Conservation (phyloP, 2,113 vertebrate species). For the Chaetura pelagica region DNA sequence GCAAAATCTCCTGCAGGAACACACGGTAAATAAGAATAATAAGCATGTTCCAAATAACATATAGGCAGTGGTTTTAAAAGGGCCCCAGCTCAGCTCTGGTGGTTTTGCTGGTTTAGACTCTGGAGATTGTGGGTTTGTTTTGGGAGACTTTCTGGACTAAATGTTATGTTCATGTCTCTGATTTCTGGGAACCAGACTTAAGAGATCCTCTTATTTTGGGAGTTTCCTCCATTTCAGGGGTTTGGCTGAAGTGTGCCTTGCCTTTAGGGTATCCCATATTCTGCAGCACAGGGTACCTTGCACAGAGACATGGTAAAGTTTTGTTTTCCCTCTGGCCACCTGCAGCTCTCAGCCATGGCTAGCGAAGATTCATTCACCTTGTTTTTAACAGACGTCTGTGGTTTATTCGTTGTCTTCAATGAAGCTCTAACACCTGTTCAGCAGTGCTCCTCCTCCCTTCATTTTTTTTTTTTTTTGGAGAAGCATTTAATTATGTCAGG, state of each 20-base stretch:
- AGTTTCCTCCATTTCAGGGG: not conserved
- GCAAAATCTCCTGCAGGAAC: conserved; percentile 28
- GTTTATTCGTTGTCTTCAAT: not conserved
- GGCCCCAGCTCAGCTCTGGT: not conserved
- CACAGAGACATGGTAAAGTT: not conserved
- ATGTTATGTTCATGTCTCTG: not conserved
- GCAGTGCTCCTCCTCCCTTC: not conserved
- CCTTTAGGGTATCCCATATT: not conserved
- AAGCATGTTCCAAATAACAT: not conserved
- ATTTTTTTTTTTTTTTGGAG: conserved; percentile 5
- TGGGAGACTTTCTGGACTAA: not conserved
- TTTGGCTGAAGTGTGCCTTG: not conserved
- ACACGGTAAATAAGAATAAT: conserved; percentile 47
- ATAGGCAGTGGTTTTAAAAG: not conserved
- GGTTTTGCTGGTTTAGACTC: not conserved
- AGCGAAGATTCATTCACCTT: not conserved
- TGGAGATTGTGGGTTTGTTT: not conserved
- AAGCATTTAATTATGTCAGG: conserved; percentile 57
- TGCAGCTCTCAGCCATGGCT: not conserved
- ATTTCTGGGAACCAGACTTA: not conserved
- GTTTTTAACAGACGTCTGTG: not conserved
- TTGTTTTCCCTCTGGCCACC: not conserved
- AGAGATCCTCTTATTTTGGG: not conserved
- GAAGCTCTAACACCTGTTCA: conserved; percentile 37
- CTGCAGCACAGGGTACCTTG: not conserved